These are phyloP conservation scores for Centrocercus urophasianus DNA, from an alignment of 2,113 vertebrate genomes.

Conservation along the genomic window DNA sequence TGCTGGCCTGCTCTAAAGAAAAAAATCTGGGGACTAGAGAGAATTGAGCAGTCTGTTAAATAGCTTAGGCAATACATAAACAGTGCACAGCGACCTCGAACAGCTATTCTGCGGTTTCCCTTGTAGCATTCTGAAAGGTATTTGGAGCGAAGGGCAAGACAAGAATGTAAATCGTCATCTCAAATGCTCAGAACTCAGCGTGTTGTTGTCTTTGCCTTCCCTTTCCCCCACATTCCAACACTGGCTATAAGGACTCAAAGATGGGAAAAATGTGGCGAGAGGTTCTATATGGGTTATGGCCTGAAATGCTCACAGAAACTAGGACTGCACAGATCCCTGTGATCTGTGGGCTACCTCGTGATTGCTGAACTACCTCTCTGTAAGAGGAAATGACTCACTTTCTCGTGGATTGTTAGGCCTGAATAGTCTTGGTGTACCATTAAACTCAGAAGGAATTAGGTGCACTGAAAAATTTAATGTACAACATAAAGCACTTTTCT, in stretches of 20 bases:
- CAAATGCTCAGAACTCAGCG: background rate
- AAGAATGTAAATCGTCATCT: background rate
- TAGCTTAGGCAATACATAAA: background rate
- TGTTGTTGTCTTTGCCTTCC: background rate
- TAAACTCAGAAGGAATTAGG: background rate
- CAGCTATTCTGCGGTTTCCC: background rate
- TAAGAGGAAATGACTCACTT: slow-evolving; percentile 56
- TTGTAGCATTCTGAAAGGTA: background rate
- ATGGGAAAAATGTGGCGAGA: background rate
- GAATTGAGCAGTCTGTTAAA: background rate
- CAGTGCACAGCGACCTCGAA: background rate
- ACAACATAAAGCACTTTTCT: accelerated
- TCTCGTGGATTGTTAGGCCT: background rate
- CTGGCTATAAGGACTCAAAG: background rate
- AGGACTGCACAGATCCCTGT: background rate
- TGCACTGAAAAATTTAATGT: background rate
- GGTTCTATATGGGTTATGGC: background rate
- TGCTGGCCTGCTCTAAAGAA: background rate
- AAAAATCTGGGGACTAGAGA: background rate
- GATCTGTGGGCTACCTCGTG: background rate
- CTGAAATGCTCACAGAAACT: background rate
- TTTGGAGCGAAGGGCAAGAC: background rate
- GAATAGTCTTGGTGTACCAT: background rate
- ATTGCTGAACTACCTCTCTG: slow-evolving; percentile 4
- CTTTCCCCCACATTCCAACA: background rate